Conservation (phyloP, 2,888 invertebrate species). For the Leptinotarsa juncta region DNA sequence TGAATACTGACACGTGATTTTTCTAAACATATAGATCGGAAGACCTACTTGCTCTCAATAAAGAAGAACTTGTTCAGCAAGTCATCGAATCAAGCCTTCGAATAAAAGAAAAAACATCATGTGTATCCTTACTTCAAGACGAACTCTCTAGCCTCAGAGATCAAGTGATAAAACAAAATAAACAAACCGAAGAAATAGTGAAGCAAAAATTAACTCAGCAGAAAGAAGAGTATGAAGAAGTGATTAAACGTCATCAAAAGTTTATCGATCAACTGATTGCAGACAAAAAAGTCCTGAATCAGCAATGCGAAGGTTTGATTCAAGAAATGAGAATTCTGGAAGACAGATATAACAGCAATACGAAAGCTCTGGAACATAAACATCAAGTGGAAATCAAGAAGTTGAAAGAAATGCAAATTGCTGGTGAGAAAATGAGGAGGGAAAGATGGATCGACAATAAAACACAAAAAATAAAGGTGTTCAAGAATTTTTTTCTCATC, state of each 20-base stretch:
- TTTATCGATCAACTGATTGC: slow-evolving; percentile 85
- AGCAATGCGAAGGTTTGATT: slow-evolving; percentile 78
- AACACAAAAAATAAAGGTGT: slow-evolving; percentile 86
- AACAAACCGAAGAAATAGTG: slow-evolving; percentile 63
- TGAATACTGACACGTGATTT: too few species aligned
- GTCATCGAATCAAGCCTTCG: slow-evolving; percentile 73
- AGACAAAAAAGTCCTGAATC: slow-evolving; percentile 82
- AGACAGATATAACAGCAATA: slow-evolving; percentile 73
- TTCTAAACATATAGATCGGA: too few species aligned
- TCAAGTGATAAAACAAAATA: slow-evolving; percentile 62
- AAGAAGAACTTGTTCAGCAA: slow-evolving; percentile 73
- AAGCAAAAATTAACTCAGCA: slow-evolving; percentile 69
- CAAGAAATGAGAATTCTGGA: slow-evolving; percentile 75
- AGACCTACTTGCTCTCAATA: slow-evolving; percentile 68
- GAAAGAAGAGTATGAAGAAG: slow-evolving; percentile 78
- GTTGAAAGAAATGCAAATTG: slow-evolving; percentile 80
- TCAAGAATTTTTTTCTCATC: too few species aligned
- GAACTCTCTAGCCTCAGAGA: slow-evolving; percentile 72
- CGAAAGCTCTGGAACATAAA: slow-evolving; percentile 79
- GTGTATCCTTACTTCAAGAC: slow-evolving; percentile 71
- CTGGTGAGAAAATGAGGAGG: slow-evolving; percentile 79
- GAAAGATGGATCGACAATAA: slow-evolving; percentile 87
- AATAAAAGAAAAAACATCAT: slow-evolving; percentile 72
- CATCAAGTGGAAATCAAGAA: slow-evolving; percentile 81
- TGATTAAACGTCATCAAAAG: slow-evolving; percentile 82